Conservation (phyloP, 1,140 invertebrate species). For the Armadillidium nasatum region DNA sequence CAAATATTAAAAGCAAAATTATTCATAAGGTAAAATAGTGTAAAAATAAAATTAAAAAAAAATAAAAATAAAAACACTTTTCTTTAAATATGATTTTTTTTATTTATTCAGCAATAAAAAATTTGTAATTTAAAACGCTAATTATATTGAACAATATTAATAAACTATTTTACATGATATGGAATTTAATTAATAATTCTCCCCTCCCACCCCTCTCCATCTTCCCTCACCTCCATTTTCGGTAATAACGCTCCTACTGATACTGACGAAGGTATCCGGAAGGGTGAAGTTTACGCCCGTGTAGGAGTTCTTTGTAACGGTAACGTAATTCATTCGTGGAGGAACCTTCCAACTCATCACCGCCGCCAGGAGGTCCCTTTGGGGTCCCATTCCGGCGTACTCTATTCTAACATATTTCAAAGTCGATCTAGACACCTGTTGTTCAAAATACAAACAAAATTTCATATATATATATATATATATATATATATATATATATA, state of each 20-base stretch:
- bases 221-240: conserved; percentile 67
- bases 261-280: conserved; percentile 70
- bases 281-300: conserved; percentile 86
- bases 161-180: too few relatives aligned
- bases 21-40: too few relatives aligned
- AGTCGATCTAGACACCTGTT: conserved; percentile 66
- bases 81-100: too few relatives aligned
- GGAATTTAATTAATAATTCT: too few relatives aligned
- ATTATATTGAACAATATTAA: too few relatives aligned
- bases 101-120: too few relatives aligned
- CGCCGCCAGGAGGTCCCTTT: conserved; percentile 66
- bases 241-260: conserved; percentile 73
- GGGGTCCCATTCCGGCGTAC: conserved; percentile 75
- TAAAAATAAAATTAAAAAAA: too few relatives aligned
- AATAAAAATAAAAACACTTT: too few relatives aligned
- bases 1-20: too few relatives aligned
- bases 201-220: background rate
- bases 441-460: too few relatives aligned
- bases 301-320: conserved; percentile 76
- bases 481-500: conserved; percentile 24
- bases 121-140: too few relatives aligned
- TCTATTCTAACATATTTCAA: conserved; percentile 72
- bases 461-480: conserved; percentile 6
- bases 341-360: conserved; percentile 80
- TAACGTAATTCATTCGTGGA: conserved; percentile 72